These are phyloP conservation scores for Echeneis naucrates DNA, from an alignment of 2,797 vertebrate genomes.

Conservation along the genomic window DNA sequence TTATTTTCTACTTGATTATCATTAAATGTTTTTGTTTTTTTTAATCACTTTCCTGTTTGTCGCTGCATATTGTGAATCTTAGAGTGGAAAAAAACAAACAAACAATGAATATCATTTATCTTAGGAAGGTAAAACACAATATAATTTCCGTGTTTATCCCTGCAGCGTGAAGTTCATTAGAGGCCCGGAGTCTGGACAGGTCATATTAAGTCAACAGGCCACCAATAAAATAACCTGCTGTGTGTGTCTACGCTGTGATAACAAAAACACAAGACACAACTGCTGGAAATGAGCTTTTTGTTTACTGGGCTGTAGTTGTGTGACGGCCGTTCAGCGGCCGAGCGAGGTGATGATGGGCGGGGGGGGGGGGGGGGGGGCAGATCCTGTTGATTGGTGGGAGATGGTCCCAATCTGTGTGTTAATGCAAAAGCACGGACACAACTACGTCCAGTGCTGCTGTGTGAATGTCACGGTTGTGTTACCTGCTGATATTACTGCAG, in stretches of 20 bases:
- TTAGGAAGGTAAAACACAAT: too few species aligned
- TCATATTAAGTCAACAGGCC: slow-evolving; percentile 18
- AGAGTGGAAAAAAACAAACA: too few species aligned
- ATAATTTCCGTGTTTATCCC: neutral
- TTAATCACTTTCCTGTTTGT: too few species aligned
- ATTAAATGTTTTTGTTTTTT: too few species aligned
- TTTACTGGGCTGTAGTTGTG: slow-evolving; percentile 1
- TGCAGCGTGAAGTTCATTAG: slow-evolving; percentile 4
- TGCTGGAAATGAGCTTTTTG: slow-evolving; percentile 22
- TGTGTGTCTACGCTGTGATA: slow-evolving; percentile 8
- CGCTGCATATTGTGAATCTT: too few species aligned
- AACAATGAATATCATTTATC: neutral
- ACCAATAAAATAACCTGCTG: slow-evolving; percentile 16
- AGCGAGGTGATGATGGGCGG: slow-evolving; percentile 9
- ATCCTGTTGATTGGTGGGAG: slow-evolving; percentile 10
- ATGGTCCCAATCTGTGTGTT: neutral
- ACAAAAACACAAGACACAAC: neutral
- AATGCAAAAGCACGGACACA: slow-evolving; percentile 36
- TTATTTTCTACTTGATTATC: too few species aligned
- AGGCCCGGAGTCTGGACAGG: slow-evolving; percentile 8
- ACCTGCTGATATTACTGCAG: slow-evolving; percentile 15
- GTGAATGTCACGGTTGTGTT: slow-evolving; percentile 12
- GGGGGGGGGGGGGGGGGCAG: slow-evolving; percentile 37
- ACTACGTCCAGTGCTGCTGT: slow-evolving; percentile 51
- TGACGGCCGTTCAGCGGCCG: slow-evolving; percentile 15